phyloP scores from a whole-genome alignment of 2,797 vertebrate species.

The Dromococcyx pavoninus region DNA sequence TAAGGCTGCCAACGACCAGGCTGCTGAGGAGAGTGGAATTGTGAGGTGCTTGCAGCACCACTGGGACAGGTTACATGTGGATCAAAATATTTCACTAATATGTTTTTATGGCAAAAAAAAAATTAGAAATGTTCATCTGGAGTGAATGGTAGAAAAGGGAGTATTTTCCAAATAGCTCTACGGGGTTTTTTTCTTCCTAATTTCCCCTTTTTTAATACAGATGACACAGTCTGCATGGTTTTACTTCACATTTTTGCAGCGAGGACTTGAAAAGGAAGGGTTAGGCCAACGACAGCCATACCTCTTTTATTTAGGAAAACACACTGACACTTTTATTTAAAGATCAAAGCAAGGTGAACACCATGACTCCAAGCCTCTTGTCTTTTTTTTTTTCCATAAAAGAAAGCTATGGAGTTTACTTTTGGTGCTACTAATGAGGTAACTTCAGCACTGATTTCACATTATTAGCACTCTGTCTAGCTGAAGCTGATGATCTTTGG shows the following conservation, averaged over 20 bases:
- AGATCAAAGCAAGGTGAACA: conserved; percentile 51
- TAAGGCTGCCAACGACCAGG: background rate
- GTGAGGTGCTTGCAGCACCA: background rate
- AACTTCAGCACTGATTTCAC: conserved; percentile 52
- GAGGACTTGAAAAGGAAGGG: background rate
- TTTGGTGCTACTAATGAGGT: conserved; percentile 50
- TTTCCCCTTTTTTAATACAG: background rate
- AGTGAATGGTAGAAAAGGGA: background rate
- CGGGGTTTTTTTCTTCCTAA: background rate
- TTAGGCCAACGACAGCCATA: background rate
- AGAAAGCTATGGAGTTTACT: conserved; percentile 9
- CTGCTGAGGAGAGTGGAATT: background rate
- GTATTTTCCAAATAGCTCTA: background rate
- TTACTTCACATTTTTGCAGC: background rate
- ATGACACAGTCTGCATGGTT: background rate
- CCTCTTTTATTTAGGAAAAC: background rate
- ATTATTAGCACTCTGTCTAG: conserved; percentile 52
- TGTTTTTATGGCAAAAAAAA: background rate
- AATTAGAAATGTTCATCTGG: background rate
- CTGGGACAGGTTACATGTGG: background rate
- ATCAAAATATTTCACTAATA: background rate
- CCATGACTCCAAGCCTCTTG: conserved; percentile 1
- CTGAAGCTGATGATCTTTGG: conserved; percentile 59
- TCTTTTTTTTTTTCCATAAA: background rate
- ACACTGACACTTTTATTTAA: conserved; percentile 22